These are phyloP conservation scores for Eulacestoma nigropectus DNA, from an alignment of 2,113 vertebrate species.

Conservation along the genomic window DNA sequence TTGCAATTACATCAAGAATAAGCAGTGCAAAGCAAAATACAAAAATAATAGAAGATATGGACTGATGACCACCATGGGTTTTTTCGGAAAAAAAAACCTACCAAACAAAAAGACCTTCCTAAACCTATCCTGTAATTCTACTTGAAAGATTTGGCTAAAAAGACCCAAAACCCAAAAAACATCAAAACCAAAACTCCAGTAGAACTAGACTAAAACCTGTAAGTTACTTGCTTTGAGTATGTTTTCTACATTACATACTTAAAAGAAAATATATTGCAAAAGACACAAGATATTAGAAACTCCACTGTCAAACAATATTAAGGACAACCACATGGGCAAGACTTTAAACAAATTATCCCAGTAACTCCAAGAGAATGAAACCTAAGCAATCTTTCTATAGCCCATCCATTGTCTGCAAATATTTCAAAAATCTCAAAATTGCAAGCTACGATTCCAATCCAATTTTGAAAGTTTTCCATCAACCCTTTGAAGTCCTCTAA, in stretches of 20 bases:
- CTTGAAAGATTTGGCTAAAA: neutral
- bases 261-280: neutral
- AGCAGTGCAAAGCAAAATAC: neutral
- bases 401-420: neutral
- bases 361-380: neutral
- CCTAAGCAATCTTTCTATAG: neutral
- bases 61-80: neutral
- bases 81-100: neutral
- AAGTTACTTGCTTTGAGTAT: neutral
- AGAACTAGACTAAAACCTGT: neutral
- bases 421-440: neutral
- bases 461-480: neutral
- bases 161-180: neutral
- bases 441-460: neutral
- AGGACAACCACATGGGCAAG: neutral
- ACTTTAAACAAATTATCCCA: neutral
- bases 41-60: neutral
- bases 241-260: neutral
- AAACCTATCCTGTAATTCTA: neutral
- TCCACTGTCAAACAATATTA: neutral
- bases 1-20: neutral
- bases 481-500: neutral
- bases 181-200: neutral
- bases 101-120: neutral
- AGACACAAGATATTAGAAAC: neutral